These are phyloP conservation scores for Dasypus novemcinctus DNA, from an alignment of 2,113 vertebrate genomes.

Conservation along the genomic window DNA sequence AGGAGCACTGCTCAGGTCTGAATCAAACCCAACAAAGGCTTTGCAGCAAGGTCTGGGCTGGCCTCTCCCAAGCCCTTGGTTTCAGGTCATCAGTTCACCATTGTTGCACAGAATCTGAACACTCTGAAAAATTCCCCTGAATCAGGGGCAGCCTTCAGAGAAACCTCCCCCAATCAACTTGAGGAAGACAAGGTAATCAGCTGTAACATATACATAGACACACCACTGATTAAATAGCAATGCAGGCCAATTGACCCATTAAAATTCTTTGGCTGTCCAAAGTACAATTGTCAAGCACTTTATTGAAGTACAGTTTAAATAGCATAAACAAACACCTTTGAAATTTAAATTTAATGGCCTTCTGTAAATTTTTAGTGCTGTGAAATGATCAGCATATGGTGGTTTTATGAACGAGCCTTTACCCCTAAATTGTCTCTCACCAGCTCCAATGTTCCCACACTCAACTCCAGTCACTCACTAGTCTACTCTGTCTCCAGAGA, in stretches of 20 bases:
- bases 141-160: accelerated
- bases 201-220: accelerated
- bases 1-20: accelerated
- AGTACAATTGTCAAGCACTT: not conserved
- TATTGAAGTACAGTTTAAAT: not conserved
- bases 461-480: accelerated
- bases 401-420: not conserved
- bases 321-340: not conserved
- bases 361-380: not conserved
- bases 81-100: accelerated
- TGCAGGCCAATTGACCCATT: accelerated
- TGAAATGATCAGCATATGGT: not conserved
- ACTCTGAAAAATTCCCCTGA: accelerated
- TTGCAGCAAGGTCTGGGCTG: not conserved
- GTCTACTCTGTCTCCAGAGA: accelerated
- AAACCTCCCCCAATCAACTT: accelerated
- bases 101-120: accelerated
- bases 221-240: too few species aligned
- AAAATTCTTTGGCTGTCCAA: too few species aligned
- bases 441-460: accelerated
- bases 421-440: accelerated
- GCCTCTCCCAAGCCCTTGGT: not conserved
- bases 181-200: not conserved
- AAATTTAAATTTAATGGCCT: accelerated
- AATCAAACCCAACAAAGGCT: too few species aligned